Percentiles rank a stretch among this genome's conserved stretches.
Evolutionary conservation across 1,140 invertebrate genomes (phyloP).

Genomic region (Amyelois transitella): DNA sequence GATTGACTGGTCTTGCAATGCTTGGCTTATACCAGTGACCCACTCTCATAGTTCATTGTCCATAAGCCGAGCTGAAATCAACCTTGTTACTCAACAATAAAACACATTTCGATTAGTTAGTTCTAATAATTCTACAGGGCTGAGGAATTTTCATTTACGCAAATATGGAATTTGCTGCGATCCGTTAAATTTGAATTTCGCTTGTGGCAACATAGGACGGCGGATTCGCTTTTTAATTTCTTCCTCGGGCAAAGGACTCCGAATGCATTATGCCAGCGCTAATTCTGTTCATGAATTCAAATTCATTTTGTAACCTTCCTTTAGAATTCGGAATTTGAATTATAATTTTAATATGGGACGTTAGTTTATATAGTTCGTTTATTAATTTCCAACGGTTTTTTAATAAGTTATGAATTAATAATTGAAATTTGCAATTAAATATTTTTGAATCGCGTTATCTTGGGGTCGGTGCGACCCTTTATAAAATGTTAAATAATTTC

Average conservation of each 20-base stretch:
- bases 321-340: neutral
- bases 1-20: conserved; percentile 5
- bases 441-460: too few relatives aligned
- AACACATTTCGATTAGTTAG: too few relatives aligned
- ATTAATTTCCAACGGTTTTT: too few relatives aligned
- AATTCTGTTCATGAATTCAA: neutral
- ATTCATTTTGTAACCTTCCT: neutral
- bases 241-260: neutral
- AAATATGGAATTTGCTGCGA: neutral
- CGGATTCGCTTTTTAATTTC: neutral
- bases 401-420: too few relatives aligned
- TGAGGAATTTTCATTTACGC: neutral
- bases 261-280: neutral
- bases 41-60: conserved; percentile 6
- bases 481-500: too few relatives aligned
- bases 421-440: too few relatives aligned
- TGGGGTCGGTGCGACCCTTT: too few relatives aligned
- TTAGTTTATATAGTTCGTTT: too few relatives aligned
- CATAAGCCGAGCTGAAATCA: neutral
- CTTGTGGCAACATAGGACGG: neutral
- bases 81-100: neutral
- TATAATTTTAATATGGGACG: too few relatives aligned
- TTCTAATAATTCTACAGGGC: neutral
- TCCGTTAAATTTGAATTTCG: neutral
- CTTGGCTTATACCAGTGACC: conserved; percentile 2